Evolutionary conservation across 2,888 invertebrate species (phyloP).

Genomic region (Bugula neritina): DNA sequence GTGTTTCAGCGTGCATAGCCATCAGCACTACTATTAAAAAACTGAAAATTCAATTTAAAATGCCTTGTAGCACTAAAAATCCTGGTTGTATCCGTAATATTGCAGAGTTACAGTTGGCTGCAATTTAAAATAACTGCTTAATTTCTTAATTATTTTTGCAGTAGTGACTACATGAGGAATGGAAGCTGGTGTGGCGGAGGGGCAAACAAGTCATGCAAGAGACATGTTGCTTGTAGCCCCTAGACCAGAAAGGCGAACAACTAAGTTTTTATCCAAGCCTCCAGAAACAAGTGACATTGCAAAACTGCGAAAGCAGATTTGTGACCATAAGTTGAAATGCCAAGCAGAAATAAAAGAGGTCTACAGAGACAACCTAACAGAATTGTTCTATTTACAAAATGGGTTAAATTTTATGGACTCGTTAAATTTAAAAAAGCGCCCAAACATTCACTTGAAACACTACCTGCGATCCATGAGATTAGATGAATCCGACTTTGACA

Average conservation of each 20-base stretch:
- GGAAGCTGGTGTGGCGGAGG: too few relatives aligned
- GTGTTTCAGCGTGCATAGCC: too few relatives aligned
- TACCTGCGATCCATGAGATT: slow-evolving; percentile 42
- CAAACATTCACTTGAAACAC: slow-evolving; percentile 65
- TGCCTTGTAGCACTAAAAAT: too few relatives aligned
- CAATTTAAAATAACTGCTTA: too few relatives aligned
- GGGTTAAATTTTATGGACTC: slow-evolving; percentile 85
- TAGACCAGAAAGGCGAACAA: slow-evolving; percentile 36
- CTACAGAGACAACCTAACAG: slow-evolving; percentile 58
- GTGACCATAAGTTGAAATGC: slow-evolving; percentile 39
- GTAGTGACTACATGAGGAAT: too few relatives aligned
- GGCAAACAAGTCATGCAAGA: too few relatives aligned
- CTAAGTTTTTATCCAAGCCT: slow-evolving; percentile 44
- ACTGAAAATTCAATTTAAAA: too few relatives aligned
- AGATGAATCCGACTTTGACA: neutral
- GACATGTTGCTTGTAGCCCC: too few relatives aligned
- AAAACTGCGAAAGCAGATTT: slow-evolving; percentile 39
- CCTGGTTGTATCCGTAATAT: too few relatives aligned
- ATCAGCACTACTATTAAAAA: too few relatives aligned
- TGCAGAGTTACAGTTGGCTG: too few relatives aligned
- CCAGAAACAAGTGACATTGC: slow-evolving; percentile 43
- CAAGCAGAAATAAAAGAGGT: slow-evolving; percentile 46
- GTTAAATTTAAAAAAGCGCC: slow-evolving; percentile 74
- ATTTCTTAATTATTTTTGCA: too few relatives aligned
- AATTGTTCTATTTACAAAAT: slow-evolving; percentile 78